Base-by-base conservation (phyloP, 2,113 vertebrate genomes). In the Chascanopsetta lugubris region DNA sequence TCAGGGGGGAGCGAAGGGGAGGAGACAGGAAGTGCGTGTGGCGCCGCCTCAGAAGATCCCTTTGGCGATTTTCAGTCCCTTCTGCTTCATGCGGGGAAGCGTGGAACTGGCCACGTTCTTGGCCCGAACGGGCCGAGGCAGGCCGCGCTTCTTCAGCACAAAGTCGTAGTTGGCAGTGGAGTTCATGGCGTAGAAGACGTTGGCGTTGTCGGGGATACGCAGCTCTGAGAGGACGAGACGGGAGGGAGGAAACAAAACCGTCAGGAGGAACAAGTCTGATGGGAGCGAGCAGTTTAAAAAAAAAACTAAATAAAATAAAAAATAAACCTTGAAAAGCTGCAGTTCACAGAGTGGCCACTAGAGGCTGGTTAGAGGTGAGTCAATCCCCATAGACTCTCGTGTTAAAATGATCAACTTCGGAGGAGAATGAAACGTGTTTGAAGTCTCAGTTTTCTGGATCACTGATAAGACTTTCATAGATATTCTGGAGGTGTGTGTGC, bases 161-260 rank as follows among this genome's bases (percentile, higher is more conserved):
- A 99, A 99, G 93, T 99, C 95, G 0, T 99, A 99, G 91, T 99
- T 99, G 92, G 96, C 97, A 0, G 95, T 91, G 0, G 97, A 99
- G 93, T 99, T 99, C 97, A 99, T 99, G 90, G 97, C 96, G 0
- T 99, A 99, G 91, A 99, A 99, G 71, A 99, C 97, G 0, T 99
- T 99, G 88, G 97, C 97, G 0, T 98, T 99, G 88, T 98, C 96
- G 0, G 97, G 97, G 79, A 99, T 99, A 67, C 96, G 97, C 55
- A 99, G 91, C 81, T 98, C 97, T 99, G n/a, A 71, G 17, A 1
- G 32, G 3, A 12, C 0, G 0, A 21, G 6, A 22, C 2, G 1
- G 21, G 6, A 22, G 5, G 26, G n/a, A 26, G 2, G 1, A 13
- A 38, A 8, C 10, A n/a, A 27, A 32, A 0, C 26, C 29, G 8